These are phyloP conservation scores for Euproctis similis DNA, from an alignment of 2,888 invertebrate species.

Conservation along the genomic window DNA sequence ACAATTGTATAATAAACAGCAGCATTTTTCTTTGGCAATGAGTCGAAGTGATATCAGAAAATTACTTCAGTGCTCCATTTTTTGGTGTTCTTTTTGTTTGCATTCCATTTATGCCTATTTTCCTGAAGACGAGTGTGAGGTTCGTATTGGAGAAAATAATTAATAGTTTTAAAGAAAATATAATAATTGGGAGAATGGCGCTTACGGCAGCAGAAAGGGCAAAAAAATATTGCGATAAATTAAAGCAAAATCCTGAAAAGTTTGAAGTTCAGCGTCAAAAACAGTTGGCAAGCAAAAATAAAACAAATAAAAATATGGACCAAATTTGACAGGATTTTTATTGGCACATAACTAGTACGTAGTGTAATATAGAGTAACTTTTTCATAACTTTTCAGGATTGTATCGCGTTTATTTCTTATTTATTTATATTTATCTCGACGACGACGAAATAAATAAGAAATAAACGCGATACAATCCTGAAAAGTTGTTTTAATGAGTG, in stretches of 20 bases:
- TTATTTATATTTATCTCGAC: too few relatives aligned
- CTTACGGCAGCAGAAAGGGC: slow-evolving; percentile 3
- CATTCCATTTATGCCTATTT: slow-evolving; percentile 1
- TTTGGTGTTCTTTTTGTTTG: slow-evolving; percentile 3
- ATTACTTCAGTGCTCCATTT: slow-evolving; percentile 1
- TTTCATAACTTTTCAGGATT: too few relatives aligned
- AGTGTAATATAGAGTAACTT: too few relatives aligned
- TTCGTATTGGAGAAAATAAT: not conserved
- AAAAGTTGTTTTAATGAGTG: too few relatives aligned
- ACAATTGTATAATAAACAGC: too few relatives aligned
- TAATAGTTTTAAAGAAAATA: slow-evolving; percentile 1
- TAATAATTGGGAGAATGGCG: not conserved
- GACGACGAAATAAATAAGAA: too few relatives aligned
- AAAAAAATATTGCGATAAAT: slow-evolving; percentile 2
- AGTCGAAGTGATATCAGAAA: too few relatives aligned
- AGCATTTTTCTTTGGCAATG: too few relatives aligned
- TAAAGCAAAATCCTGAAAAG: slow-evolving; percentile 4
- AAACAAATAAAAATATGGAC: slow-evolving; percentile 2
- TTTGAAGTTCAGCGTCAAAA: slow-evolving; percentile 2
- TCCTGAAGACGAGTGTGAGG: slow-evolving; percentile 1
- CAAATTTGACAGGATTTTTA: too few relatives aligned
- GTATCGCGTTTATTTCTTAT: too few relatives aligned
- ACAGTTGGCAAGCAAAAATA: slow-evolving; percentile 1
- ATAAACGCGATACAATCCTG: too few relatives aligned
- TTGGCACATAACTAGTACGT: too few relatives aligned